Evolutionary conservation across 2,888 invertebrate genomes (phyloP).

Genomic region (Mythimna ferrago): DNA sequence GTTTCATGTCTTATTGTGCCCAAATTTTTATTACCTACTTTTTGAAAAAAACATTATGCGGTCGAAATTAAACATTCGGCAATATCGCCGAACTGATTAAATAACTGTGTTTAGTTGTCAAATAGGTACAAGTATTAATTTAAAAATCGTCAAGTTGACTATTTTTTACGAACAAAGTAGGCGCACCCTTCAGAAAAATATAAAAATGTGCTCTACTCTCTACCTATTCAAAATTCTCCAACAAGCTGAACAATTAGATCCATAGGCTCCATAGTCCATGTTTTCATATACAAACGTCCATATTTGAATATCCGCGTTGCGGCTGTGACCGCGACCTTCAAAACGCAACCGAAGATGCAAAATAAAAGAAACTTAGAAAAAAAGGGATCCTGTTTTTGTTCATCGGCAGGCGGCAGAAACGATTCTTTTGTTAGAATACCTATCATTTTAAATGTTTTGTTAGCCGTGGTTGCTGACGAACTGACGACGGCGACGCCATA

Average conservation of each 20-base stretch:
- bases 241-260: neutral
- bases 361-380: slow-evolving; percentile 12
- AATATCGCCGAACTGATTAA: too few relatives aligned
- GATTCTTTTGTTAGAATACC: neutral
- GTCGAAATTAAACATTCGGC: too few relatives aligned
- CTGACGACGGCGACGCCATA: neutral
- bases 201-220: neutral
- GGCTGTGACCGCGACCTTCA: slow-evolving; percentile 35
- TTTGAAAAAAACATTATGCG: too few relatives aligned
- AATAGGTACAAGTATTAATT: too few relatives aligned
- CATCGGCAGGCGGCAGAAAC: neutral
- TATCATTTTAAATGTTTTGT: slow-evolving; percentile 3
- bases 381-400: neutral
- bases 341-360: slow-evolving; percentile 22
- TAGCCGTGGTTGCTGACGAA: neutral
- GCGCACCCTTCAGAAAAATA: too few relatives aligned
- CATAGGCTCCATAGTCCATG: neutral
- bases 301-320: neutral
- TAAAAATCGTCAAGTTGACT: too few relatives aligned
- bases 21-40: too few relatives aligned
- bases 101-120: too few relatives aligned
- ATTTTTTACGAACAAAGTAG: too few relatives aligned
- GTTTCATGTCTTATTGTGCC: neutral
- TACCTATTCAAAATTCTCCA: neutral
- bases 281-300: neutral